A percentile compares a stretch with the other conserved stretches of the same genome.
phyloP scores from a whole-genome alignment of 2,113 vertebrate genomes.

The Aphyosemion australe region DNA sequence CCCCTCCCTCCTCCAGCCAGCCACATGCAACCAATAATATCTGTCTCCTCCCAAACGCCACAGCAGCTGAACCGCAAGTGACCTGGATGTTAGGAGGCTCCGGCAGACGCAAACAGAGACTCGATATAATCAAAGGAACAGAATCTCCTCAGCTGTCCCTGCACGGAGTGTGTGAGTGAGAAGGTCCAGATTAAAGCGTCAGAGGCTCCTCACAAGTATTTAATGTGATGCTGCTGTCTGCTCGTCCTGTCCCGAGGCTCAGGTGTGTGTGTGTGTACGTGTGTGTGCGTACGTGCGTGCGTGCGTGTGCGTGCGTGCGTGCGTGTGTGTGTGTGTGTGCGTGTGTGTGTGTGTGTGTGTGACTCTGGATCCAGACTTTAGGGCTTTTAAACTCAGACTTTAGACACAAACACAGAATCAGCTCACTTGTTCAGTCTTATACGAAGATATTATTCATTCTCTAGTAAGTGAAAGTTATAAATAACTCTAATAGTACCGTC shows the following conservation, averaged over 20 bases:
- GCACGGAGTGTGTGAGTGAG: neutral
- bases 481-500: too few relatives aligned
- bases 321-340: too few relatives aligned
- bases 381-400: constrained; percentile 5
- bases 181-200: constrained; percentile 19
- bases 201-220: neutral
- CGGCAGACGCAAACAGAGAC: neutral
- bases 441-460: too few relatives aligned
- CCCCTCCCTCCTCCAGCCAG: constrained; percentile 6
- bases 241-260: constrained; percentile 18
- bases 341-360: neutral
- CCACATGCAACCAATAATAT: constrained; percentile 37
- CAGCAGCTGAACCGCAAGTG: constrained; percentile 1
- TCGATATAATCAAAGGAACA: constrained; percentile 15
- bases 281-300: neutral
- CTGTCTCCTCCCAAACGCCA: constrained; percentile 11
- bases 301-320: neutral
- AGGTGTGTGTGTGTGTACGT: neutral
- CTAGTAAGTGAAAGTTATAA: neutral
- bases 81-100: constrained; percentile 22
- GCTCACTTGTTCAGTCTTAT: neutral
- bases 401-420: neutral
- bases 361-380: neutral
- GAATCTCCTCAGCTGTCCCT: neutral
- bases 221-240: constrained; percentile 18